These are phyloP conservation scores for Camponotus fellah DNA, from an alignment of 2,888 invertebrate genomes.

Conservation along the genomic window DNA sequence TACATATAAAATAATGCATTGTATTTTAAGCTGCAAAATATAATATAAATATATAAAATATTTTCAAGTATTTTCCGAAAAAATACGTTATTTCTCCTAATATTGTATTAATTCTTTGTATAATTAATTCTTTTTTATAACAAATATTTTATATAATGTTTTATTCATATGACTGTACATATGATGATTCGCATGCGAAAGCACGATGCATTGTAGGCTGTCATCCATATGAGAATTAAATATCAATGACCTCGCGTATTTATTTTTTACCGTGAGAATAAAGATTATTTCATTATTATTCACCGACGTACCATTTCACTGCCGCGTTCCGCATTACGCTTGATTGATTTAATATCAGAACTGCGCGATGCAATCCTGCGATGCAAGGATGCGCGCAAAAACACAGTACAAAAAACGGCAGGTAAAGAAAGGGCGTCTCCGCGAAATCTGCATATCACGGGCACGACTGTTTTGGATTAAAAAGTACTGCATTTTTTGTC, in stretches of 20 bases:
- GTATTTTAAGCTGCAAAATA: neutral
- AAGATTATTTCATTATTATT: conserved; percentile 60
- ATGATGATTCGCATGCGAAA: neutral
- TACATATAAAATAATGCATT: neutral
- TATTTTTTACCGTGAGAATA: neutral
- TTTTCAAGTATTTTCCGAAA: neutral
- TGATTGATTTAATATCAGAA: conserved; percentile 73
- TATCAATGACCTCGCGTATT: neutral
- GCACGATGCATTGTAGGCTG: neutral
- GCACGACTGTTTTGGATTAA: conserved; percentile 81
- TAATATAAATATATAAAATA: neutral
- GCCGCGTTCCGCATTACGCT: conserved; percentile 66
- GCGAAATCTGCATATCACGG: conserved; percentile 83
- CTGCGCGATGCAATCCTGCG: conserved; percentile 51
- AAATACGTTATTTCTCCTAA: neutral
- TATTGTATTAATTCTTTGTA: neutral
- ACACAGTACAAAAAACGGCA: conserved; percentile 50
- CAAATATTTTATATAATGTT: conserved; percentile 20
- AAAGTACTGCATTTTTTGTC: conserved; percentile 75
- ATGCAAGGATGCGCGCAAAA: conserved; percentile 48
- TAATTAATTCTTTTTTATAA: neutral
- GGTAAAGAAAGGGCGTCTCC: conserved; percentile 72
- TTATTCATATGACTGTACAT: neutral
- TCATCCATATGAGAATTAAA: neutral
- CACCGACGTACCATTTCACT: conserved; percentile 67